Evolutionary conservation across 2,888 invertebrate genomes (phyloP), one percentile per base, ranked within the genome.

Genomic region (Paralinhomoeus sp.): DNA sequence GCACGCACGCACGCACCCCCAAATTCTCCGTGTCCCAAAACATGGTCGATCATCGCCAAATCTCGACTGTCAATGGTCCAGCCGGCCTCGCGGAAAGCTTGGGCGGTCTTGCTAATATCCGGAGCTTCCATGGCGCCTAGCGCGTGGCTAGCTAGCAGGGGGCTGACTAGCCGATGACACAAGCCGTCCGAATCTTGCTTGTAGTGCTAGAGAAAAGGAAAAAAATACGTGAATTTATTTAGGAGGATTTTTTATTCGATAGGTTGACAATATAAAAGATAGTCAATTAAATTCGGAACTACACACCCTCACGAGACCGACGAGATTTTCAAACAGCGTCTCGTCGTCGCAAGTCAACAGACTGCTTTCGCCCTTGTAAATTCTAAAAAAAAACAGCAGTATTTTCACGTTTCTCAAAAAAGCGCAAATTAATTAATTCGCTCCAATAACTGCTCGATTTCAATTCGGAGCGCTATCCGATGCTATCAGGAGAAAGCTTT

Each of bases 11-110:
- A 38, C 47, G 21, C 45, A 64, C 63, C 63, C 37, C 91, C 93
- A 64, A 93, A 97, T 67, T 97, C 93, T 31, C 97, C 97, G 66
- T 87, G 89, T 27, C 97, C 97, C 57, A 97, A n/a, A n/a, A n/a
- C 83, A 48, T 82, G 78, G 67, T 93, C 93, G 40, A 83, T 77
- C 47, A 91, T 72, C 43, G 55, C 49, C 21, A 71, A 53, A 33
- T 70, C 68, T 38, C 57, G 54, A 37, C 57, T 46, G 18, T 55
- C 18, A 18, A 43, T 39, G 17, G 27, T 37, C 39, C 24, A 41
- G 27, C 39, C 24, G 36, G 36, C 33, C 5, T 9, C 13, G 7
- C 34, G 20, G 36, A 39, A 37, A 3, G 24, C 40, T 22, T 20
- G 2, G n/a, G 36, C 3, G 37, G n/a, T 27, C 20, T n/a, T 9